Conservation (phyloP, 2,113 vertebrate genomes). For the Hypocryptadius cinnamomeus region DNA sequence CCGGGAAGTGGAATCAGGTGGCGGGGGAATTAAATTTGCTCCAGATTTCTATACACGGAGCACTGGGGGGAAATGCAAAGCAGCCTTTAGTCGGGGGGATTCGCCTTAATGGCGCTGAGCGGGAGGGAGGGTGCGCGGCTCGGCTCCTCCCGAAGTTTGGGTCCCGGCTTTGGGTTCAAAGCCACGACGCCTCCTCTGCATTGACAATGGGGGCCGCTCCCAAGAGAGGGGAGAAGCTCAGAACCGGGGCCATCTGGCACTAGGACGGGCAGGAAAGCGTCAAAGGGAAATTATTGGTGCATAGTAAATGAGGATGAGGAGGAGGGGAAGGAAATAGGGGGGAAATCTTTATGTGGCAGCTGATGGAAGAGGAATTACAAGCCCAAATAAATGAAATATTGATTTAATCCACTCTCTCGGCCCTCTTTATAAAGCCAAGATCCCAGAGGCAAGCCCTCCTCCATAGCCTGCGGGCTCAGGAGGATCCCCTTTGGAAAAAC, state of each 20-base stretch:
- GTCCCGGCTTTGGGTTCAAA: constrained; percentile 62
- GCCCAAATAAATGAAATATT: constrained; percentile 53
- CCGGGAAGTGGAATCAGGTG: constrained; percentile 69
- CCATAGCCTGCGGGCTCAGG: not conserved
- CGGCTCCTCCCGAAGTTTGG: constrained; percentile 56
- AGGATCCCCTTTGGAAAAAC: not conserved
- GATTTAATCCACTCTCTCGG: constrained; percentile 50
- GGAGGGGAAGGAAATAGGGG: constrained; percentile 23
- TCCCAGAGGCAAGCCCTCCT: not conserved
- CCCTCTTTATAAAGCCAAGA: constrained; percentile 7
- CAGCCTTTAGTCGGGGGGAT: constrained; percentile 38
- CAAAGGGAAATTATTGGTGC: constrained; percentile 65
- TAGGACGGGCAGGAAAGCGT: constrained; percentile 40
- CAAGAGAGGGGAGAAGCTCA: constrained; percentile 50
- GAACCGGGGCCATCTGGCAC: constrained; percentile 66
- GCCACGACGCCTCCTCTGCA: constrained; percentile 58
- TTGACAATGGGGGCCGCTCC: constrained; percentile 63
- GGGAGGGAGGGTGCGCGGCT: constrained; percentile 43
- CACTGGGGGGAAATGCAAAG: constrained; percentile 59
- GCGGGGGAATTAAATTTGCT: constrained; percentile 67
- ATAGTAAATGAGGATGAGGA: constrained; percentile 58
- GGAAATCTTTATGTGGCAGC: constrained; percentile 41
- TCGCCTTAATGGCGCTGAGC: constrained; percentile 26
- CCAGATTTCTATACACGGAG: constrained; percentile 60
- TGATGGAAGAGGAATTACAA: constrained; percentile 60